Evolutionary conservation across 2,888 invertebrate genomes (phyloP), one percentile per base, ranked within the genome.

Genomic region (Zootermopsis nevadensis): DNA sequence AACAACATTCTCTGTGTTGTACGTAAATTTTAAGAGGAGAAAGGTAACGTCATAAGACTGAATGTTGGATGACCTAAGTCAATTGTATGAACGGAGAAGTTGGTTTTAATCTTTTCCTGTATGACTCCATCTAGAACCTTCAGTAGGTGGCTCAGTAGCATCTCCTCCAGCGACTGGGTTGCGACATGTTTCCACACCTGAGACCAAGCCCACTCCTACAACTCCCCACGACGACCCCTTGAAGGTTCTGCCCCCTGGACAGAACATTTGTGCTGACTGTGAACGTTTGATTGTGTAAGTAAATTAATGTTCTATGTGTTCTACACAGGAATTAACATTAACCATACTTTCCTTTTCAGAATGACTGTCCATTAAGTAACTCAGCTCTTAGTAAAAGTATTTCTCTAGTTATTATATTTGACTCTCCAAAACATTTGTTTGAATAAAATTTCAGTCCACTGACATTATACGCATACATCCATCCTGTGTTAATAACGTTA

Each of bases 281-380:
- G 98, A 98, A 90, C 94, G 98, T 89, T 94, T 98, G 89, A 98
- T 99, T 91, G 96, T 97, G 98, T 99, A 95, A 97, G 98, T 95
- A 89, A 27, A 33, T 79, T 66, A 33, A 7, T 55, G 55, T 53
- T 81, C 69, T 66, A 81, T 77, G 74, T 76, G 80, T 48, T 67
- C 66, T 42, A 77, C 74, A 76, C 74, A 66, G 24, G 30, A 48
- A 81, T n/a, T 7, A 60, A 60, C n/a, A 12, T 6, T 60, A 60
- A 60, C n/a, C 10, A 6, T 31, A 24, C 48, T 30, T 77, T 83
- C 69, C n/a, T 79, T 79, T 79, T 38, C 48, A 79, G 79, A 66
- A 60, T 12, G 27, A 8, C 66, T 66, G 79, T 79, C 79, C 79
- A 79, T 79, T 79, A 55, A 79, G 12, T 79, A 60, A 66, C 7